Evolutionary conservation across 2,888 invertebrate species (phyloP), one percentile per base, ranked within the genome.

Genomic region (Meiosimyza platycephala): DNA sequence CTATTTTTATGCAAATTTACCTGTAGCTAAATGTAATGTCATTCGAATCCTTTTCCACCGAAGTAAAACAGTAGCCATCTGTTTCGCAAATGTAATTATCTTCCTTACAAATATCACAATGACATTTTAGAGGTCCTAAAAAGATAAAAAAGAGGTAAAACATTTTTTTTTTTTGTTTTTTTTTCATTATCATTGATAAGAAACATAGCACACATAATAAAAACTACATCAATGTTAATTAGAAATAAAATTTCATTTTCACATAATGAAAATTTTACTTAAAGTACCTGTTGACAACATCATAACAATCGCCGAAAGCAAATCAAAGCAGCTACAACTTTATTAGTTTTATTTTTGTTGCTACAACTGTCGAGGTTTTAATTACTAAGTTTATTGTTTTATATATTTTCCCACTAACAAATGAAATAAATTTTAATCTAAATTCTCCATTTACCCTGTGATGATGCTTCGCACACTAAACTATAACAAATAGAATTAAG

Each of bases 41-140:
- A 73, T 75, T 78, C 13, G 64, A 66, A 63, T 81, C 81, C 78
- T 84, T 85, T 70, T 90, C 91, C 75, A 93, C 92, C 72, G 95
- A 93, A 4, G 95, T 94, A 82, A 94, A 96, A 86, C 96, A 96
- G 84, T 92, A 93, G 59, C 96, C 96, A 88, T 96, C 95, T 6
- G 96, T 96, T 86, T 92, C 92, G 88, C 96, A 96, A 50, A 95
- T 94, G 83, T 91, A 89, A 85, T 96, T 95, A 69, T 90, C 90
- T 15, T 92, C 91, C 77, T 89, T 88, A 83, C 94, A 93, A 81
- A 93, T 91, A 84, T 94, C 94, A 89, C 96, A 96, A 88, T 93
- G 93, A 87, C 96, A 96, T 88, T 93, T 93, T 81, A 95, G 87
- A 9, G 75, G 76, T 79, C 81, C 86, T 86, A 70, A 6, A 69